Evolutionary conservation across 1,140 invertebrate genomes (phyloP).

Genomic region (Apis florea): DNA sequence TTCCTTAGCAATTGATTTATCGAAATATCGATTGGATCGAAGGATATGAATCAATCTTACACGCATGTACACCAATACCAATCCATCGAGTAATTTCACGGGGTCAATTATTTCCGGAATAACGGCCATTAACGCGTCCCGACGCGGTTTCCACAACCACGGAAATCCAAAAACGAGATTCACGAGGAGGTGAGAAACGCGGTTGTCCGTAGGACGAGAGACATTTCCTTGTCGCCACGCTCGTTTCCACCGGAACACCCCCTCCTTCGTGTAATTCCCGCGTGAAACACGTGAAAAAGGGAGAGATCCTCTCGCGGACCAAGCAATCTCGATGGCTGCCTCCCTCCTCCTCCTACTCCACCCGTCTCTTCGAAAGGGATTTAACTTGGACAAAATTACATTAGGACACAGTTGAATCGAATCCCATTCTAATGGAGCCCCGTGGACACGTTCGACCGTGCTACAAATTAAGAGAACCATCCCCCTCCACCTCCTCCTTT

Average conservation of each 20-base stretch:
- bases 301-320: neutral
- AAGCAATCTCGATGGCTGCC: neutral
- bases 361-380: conserved; percentile 25
- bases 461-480: conserved; percentile 40
- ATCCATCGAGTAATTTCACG: neutral
- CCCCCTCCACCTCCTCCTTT: neutral
- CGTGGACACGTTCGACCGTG: conserved; percentile 18
- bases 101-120: neutral
- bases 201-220: neutral
- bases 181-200: neutral
- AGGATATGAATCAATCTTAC: neutral
- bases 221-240: neutral
- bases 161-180: neutral
- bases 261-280: neutral
- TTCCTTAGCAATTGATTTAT: no score
- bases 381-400: conserved; percentile 37
- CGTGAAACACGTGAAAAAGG: neutral
- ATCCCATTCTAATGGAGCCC: conserved; percentile 24
- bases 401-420: conserved; percentile 35
- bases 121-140: neutral
- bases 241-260: neutral
- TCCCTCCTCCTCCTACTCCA: neutral
- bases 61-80: no score
- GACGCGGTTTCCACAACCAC: neutral
- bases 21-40: no score